A percentile compares a stretch with the other conserved stretches of the same genome.
phyloP scores from a whole-genome alignment of 2,888 invertebrate genomes.

The Hoplodrina blanda region DNA sequence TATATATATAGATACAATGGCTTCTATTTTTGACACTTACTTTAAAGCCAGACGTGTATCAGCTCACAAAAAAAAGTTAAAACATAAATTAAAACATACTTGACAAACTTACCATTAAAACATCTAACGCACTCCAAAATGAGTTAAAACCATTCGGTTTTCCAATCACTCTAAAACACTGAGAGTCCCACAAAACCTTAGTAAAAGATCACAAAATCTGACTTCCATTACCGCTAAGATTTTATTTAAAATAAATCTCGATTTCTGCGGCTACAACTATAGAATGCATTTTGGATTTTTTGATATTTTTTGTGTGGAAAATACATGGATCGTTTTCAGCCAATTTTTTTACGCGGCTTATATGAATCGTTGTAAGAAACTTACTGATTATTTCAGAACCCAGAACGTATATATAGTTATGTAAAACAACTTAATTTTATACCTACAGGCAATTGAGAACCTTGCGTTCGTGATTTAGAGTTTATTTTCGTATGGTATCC shows the following conservation, averaged over 20 bases:
- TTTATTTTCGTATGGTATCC: conserved; percentile 55
- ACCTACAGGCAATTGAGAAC: conserved; percentile 52
- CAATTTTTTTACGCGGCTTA: conserved; percentile 44
- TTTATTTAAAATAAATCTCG: conserved; percentile 22
- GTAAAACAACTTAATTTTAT: conserved; percentile 78
- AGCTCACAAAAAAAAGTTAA: not conserved
- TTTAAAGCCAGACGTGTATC: conserved; percentile 5
- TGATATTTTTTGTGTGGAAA: conserved; percentile 38
- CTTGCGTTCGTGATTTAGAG: conserved; percentile 30
- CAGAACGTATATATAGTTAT: conserved; percentile 76
- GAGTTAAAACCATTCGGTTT: conserved; percentile 45
- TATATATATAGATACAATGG: conserved; percentile 37
- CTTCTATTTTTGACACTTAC: conserved; percentile 40
- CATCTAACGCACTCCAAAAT: conserved; percentile 20
- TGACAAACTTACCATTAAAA: conserved; percentile 60
- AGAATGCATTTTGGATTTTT: conserved; percentile 39
- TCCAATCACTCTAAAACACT: conserved; percentile 17
- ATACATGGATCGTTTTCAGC: conserved; percentile 30
- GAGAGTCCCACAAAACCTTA: conserved; percentile 18
- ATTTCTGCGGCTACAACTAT: conserved; percentile 50
- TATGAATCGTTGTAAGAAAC: conserved; percentile 62
- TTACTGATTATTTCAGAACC: conserved; percentile 88
- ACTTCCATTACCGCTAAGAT: conserved; percentile 13
- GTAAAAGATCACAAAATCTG: conserved; percentile 10
- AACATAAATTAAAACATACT: not conserved